These are phyloP conservation scores for Hartigia nigra DNA, from an alignment of 2,888 invertebrate species.

Conservation along the genomic window DNA sequence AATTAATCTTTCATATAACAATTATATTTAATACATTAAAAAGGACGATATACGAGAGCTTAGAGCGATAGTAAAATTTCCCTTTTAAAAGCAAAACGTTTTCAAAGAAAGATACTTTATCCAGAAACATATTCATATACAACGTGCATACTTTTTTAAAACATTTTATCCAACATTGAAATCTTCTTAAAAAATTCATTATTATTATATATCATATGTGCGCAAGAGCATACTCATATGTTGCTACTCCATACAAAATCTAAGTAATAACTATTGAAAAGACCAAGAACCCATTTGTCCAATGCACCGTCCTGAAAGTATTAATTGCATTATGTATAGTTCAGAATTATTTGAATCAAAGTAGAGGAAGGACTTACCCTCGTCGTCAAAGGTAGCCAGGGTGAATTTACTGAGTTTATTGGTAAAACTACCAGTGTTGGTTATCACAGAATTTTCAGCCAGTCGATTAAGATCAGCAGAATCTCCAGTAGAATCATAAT, in stretches of 20 bases:
- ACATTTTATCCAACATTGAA: not conserved
- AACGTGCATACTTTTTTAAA: not conserved
- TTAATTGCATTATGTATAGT: not conserved
- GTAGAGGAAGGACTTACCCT: conserved; percentile 67
- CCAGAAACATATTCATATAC: not conserved
- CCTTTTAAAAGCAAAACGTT: not conserved
- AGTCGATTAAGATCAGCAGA: conserved; percentile 62
- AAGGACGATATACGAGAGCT: not conserved
- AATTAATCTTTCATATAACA: not conserved
- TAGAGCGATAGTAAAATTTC: not conserved
- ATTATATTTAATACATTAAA: not conserved
- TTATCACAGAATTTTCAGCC: conserved; percentile 39
- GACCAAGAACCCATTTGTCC: conserved; percentile 90
- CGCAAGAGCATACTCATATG: not conserved
- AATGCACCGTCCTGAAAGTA: conserved; percentile 75
- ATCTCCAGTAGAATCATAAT: conserved; percentile 60
- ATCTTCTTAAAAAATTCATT: not conserved
- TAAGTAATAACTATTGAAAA: conserved; percentile 66
- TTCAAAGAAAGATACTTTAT: not conserved
- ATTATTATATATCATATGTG: not conserved
- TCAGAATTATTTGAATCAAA: conserved; percentile 1
- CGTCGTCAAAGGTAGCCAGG: conserved; percentile 89
- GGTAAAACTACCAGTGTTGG: conserved; percentile 69
- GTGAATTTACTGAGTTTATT: conserved; percentile 89
- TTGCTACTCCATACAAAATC: not conserved